Evolutionary conservation across 1,140 invertebrate species (phyloP), one percentile per base, ranked within the genome.

Genomic region (Drosophila nasuta): DNA sequence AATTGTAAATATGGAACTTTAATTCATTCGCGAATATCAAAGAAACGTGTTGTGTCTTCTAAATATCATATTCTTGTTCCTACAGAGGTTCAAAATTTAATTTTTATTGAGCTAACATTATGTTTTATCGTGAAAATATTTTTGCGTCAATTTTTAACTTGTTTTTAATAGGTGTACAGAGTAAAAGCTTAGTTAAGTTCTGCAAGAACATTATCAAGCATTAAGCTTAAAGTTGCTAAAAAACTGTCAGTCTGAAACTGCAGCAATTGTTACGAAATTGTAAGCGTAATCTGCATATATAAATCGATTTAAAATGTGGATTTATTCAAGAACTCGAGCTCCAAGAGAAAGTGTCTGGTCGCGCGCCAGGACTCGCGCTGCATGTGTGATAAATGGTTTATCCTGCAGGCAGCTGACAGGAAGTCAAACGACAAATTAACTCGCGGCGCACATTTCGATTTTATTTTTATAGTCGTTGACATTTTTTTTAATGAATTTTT

Each of bases 361-460:
- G 48, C 48, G 33, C 38, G 65, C 20, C 65, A 68, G 54, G 54
- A 65, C 41, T 67, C 57, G 35, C 56, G 28, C 30, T 17, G 58
- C 17, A 41, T 56, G 8, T 30, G 43, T 80, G 75, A 82, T 75
- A 80, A 66, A 82, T 82, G 46, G 59, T 58, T 71, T 60, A 54
- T 52, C 30, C 33, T 49, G 46, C 20, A 46, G 70, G 68, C 88
- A 91, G 88, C 88, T 91, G 88, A 79, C 87, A 91, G 88, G 89
- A 91, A 86, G 85, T 91, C 45, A 79, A 85, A 81, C 78, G 89
- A 91, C 79, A 89, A 91, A 91, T 91, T 91, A 91, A 82, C 74
- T 48, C 49, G 41, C n/a, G 41, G 48, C 35, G 25, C 67, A 75
- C 30, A 65, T 64, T 71, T 38, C 15, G 35, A 35, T 75, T 79